Conservation (phyloP, 2,113 vertebrate genomes). For the Phocoena sinus region DNA sequence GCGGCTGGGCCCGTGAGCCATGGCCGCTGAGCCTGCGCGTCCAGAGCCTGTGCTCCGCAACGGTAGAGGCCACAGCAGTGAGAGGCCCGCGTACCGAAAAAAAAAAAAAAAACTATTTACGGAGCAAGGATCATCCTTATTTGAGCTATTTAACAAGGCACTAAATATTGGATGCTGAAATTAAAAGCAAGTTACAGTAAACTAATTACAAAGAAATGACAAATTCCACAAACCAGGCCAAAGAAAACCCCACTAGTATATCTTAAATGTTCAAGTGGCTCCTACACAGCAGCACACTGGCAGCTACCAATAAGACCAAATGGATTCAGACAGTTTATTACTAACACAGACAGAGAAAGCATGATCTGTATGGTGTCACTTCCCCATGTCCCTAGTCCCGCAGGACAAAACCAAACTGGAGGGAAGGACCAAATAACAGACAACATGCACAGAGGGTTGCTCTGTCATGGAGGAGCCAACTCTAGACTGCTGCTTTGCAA, state of each 20-base stretch:
- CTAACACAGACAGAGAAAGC: background rate
- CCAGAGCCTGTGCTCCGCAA: no score
- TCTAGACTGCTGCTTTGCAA: background rate
- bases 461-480: background rate
- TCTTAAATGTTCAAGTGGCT: background rate
- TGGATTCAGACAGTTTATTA: background rate
- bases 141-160: background rate
- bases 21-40: no score
- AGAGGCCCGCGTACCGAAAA: no score
- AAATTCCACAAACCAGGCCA: background rate
- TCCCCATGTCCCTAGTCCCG: background rate
- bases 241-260: background rate
- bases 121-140: background rate
- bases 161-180: background rate
- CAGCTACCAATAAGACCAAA: background rate
- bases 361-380: background rate
- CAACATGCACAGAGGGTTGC: background rate
- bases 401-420: background rate
- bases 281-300: background rate
- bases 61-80: no score
- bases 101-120: background rate
- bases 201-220: background rate
- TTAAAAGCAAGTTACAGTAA: slow-evolving; percentile 28
- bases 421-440: background rate
- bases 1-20: no score